Conservation (phyloP, 2,113 vertebrate genomes). For the Conger conger region DNA sequence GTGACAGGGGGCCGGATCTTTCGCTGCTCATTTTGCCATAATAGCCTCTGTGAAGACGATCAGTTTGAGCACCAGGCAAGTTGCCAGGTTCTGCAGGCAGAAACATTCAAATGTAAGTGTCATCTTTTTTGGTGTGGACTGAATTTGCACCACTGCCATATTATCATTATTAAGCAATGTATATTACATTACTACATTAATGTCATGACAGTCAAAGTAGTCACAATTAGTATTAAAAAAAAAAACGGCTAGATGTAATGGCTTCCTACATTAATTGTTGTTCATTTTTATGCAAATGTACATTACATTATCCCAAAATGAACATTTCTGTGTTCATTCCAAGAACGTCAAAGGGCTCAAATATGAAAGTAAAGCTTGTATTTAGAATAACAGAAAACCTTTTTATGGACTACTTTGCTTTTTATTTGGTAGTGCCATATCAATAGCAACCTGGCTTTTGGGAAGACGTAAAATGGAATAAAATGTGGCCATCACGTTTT, state of each 20-base stretch:
- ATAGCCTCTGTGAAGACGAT: slow-evolving; percentile 97
- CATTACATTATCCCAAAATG: background rate
- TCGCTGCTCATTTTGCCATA: slow-evolving; percentile 93
- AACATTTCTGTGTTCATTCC: background rate
- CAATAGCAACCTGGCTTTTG: background rate
- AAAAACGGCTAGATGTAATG: background rate
- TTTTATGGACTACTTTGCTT: background rate
- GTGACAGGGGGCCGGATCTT: slow-evolving; percentile 90
- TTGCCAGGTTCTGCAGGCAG: slow-evolving; percentile 94
- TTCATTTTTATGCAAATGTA: background rate
- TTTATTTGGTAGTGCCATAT: background rate
- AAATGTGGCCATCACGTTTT: background rate
- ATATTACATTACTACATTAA: too few species aligned
- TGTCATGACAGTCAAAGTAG: too few species aligned
- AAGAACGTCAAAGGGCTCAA: background rate
- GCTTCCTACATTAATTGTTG: background rate
- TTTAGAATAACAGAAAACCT: background rate
- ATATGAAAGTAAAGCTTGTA: background rate
- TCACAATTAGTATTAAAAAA: too few species aligned
- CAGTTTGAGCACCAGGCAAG: slow-evolving; percentile 99
- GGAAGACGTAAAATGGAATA: background rate
- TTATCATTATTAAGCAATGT: background rate
- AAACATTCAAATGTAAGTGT: slow-evolving; percentile 96
- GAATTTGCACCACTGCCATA: background rate
- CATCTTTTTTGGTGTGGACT: background rate